These are phyloP conservation scores for Oreortyx pictus DNA, from an alignment of 2,797 vertebrate species.

Conservation along the genomic window DNA sequence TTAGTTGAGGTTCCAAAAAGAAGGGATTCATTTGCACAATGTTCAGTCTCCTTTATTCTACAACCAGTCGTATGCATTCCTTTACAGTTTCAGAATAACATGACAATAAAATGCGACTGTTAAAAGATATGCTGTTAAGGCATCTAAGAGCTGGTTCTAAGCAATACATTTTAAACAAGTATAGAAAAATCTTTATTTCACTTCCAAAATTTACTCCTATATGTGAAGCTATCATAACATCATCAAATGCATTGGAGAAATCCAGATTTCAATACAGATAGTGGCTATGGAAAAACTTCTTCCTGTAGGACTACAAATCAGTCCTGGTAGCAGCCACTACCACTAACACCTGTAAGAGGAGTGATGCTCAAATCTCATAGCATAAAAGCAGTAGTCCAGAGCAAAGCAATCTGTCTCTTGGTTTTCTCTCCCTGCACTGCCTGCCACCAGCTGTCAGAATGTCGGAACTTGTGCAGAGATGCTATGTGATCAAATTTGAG, in stretches of 20 bases:
- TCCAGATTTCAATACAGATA: not conserved
- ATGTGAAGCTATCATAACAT: not conserved
- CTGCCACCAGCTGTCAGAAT: conserved; percentile 7
- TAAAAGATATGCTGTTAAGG: not conserved
- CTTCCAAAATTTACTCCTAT: not conserved
- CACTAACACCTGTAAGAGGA: not conserved
- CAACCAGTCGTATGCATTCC: not conserved
- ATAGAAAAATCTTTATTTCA: not conserved
- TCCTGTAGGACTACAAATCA: not conserved
- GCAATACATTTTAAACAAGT: not conserved
- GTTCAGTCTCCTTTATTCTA: not conserved
- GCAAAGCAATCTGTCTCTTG: not conserved
- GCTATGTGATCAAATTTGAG: not conserved
- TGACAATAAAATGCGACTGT: not conserved
- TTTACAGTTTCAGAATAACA: not conserved
- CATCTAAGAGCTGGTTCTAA: not conserved
- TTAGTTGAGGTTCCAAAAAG: not conserved
- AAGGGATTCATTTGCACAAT: not conserved
- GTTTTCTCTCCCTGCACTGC: not conserved
- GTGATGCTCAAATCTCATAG: not conserved
- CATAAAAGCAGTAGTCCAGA: not conserved
- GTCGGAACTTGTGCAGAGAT: not conserved
- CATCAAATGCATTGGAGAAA: not conserved
- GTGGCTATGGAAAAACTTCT: not conserved
- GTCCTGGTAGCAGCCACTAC: not conserved